Percentiles rank a stretch among this genome's conserved stretches.
These are phyloP conservation scores for Drosophila fungiperda DNA, from an alignment of 2,888 invertebrate species.

Conservation along the genomic window DNA sequence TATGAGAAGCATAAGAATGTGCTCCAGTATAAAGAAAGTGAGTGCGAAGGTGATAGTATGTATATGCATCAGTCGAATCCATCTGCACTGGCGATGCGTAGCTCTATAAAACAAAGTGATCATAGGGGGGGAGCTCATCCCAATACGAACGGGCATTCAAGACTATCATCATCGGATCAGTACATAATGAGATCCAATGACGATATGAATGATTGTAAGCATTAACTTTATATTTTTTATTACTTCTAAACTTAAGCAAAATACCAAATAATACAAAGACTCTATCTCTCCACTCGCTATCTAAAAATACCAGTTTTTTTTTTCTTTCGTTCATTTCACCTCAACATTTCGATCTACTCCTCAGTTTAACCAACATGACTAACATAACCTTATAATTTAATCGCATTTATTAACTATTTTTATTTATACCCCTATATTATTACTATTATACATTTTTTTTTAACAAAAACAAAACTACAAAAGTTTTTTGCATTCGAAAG, in stretches of 20 bases:
- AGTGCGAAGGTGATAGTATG: conserved; percentile 88
- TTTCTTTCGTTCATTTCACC: conserved; percentile 51
- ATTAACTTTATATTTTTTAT: conserved; percentile 80
- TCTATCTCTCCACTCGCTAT: conserved; percentile 76
- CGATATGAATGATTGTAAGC: conserved; percentile 86
- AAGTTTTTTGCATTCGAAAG: conserved; percentile 58
- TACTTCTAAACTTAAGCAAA: conserved; percentile 63
- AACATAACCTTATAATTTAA: conserved; percentile 65
- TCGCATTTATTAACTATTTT: conserved; percentile 45
- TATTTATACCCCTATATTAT: conserved; percentile 9
- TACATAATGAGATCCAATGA: conserved; percentile 86
- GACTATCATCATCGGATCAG: conserved; percentile 86
- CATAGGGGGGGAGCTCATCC: conserved; percentile 86
- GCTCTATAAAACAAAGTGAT: conserved; percentile 86
- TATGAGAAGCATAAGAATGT: conserved; percentile 98
- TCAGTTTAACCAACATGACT: conserved; percentile 68
- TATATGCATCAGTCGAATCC: conserved; percentile 86
- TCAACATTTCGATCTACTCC: conserved; percentile 51
- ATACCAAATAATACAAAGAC: conserved; percentile 54
- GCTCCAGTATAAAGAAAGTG: conserved; percentile 98
- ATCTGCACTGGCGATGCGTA: conserved; percentile 86
- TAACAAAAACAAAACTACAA: conserved; percentile 53
- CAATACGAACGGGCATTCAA: conserved; percentile 86
- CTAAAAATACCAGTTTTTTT: conserved; percentile 68
- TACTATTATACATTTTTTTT: neutral